Conservation (phyloP, 92 coral and sea anemone genomes). For the Hydrozoanthus gracilis region DNA sequence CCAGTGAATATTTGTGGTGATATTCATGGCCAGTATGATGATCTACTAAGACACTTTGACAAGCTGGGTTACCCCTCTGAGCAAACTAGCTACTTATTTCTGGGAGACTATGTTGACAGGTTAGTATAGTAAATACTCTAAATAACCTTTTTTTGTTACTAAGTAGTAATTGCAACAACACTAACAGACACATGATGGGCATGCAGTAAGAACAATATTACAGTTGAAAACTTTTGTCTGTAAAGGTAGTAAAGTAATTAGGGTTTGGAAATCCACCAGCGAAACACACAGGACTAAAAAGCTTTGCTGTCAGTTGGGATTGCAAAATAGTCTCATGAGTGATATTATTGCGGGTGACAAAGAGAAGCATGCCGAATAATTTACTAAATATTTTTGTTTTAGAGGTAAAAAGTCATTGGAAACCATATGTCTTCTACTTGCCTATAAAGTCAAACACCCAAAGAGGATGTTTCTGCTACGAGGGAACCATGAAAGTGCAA, state of each 20-base stretch:
- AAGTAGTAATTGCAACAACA: no score
- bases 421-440: slow-evolving; percentile 80
- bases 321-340: no score
- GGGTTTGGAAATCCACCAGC: no score
- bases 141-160: no score
- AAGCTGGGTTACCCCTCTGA: slow-evolving; percentile 82
- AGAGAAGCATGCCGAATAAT: neutral
- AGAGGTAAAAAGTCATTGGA: slow-evolving; percentile 87
- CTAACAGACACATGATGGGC: no score
- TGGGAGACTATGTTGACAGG: slow-evolving; percentile 95
- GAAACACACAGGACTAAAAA: no score
- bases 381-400: neutral
- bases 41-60: slow-evolving; percentile 86
- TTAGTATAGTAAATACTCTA: neutral
- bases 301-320: no score
- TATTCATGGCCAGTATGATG: slow-evolving; percentile 92
- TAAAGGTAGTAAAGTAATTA: no score
- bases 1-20: slow-evolving; percentile 88
- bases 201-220: no score
- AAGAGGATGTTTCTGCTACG: slow-evolving; percentile 73
- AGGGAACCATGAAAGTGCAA: slow-evolving; percentile 90
- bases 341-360: no score
- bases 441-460: slow-evolving; percentile 85
- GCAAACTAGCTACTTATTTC: slow-evolving; percentile 65
- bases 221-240: no score